phyloP scores from a whole-genome alignment of 1,140 invertebrate genomes.

The Drosophila mayri region DNA sequence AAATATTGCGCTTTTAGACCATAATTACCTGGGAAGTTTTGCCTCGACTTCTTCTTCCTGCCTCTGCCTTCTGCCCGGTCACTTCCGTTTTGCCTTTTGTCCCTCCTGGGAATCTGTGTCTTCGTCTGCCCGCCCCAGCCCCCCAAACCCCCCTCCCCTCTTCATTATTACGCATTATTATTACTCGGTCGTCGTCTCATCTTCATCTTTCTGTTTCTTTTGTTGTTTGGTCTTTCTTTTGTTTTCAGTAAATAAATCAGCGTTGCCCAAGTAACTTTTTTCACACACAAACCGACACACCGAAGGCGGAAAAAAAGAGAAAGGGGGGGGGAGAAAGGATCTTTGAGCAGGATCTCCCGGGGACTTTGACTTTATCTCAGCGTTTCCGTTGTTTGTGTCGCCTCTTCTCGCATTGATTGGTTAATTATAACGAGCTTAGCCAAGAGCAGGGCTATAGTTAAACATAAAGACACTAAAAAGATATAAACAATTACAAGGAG shows the following conservation, averaged over 20 bases:
- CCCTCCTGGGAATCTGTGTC: conserved; percentile 45
- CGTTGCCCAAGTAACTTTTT: conserved; percentile 76
- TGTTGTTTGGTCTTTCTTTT: conserved; percentile 58
- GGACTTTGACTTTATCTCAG: conserved; percentile 24
- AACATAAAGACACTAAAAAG: conserved; percentile 4
- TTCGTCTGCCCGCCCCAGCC: background rate
- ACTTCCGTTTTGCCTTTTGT: conserved; percentile 67
- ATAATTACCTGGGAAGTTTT: conserved; percentile 82
- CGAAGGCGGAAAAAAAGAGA: background rate
- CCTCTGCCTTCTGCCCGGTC: conserved; percentile 50
- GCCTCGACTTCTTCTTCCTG: conserved; percentile 29
- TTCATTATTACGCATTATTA: conserved; percentile 81
- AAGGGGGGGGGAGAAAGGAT: background rate
- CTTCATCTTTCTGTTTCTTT: conserved; percentile 34
- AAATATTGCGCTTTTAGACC: conserved; percentile 80
- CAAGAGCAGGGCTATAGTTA: conserved; percentile 25
- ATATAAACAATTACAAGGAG: conserved; percentile 17
- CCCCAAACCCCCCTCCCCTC: conserved; percentile 3
- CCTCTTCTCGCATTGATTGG: conserved; percentile 66
- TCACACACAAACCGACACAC: conserved; percentile 35
- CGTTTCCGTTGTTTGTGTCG: conserved; percentile 41
- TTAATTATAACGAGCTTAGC: conserved; percentile 80
- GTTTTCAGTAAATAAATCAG: conserved; percentile 82
- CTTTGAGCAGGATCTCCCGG: conserved; percentile 12
- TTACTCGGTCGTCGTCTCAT: conserved; percentile 43